Conservation (phyloP, 2,888 invertebrate genomes). For the Marasmarcha lunaedactyla region DNA sequence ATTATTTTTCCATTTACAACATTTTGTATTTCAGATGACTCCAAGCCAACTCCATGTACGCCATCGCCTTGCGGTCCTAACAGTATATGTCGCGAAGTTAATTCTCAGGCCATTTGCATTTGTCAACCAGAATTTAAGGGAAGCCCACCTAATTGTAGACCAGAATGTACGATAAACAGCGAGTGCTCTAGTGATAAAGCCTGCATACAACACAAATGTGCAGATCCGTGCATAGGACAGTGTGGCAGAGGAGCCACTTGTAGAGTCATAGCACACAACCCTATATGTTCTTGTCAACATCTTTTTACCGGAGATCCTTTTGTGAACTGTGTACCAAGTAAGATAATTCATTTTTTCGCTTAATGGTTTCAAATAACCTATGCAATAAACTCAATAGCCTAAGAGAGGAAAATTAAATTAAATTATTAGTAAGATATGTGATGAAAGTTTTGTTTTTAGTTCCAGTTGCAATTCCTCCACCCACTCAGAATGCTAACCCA, state of each 20-base stretch:
- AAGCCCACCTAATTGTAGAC: slow-evolving; percentile 82
- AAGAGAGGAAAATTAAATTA: too few relatives aligned
- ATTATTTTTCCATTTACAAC: not conserved
- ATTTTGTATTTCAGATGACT: slow-evolving; percentile 31
- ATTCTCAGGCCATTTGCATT: slow-evolving; percentile 78
- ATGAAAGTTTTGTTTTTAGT: too few relatives aligned
- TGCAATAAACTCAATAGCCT: too few relatives aligned
- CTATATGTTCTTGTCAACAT: slow-evolving; percentile 81
- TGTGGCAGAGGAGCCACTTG: slow-evolving; percentile 86
- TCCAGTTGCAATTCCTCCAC: slow-evolving; percentile 30
- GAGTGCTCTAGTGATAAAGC: slow-evolving; percentile 83
- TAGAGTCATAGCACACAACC: slow-evolving; percentile 85
- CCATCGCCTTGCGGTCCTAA: slow-evolving; percentile 87
- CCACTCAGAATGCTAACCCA: slow-evolving; percentile 56
- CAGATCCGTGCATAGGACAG: slow-evolving; percentile 82
- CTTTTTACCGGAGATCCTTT: slow-evolving; percentile 85
- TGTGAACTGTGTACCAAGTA: slow-evolving; percentile 66
- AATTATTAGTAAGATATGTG: too few relatives aligned
- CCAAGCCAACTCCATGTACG: slow-evolving; percentile 67
- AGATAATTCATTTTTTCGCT: slow-evolving; percentile 18
- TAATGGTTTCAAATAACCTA: too few relatives aligned
- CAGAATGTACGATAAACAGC: slow-evolving; percentile 84
- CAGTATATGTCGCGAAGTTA: slow-evolving; percentile 76
- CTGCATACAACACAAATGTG: slow-evolving; percentile 81
- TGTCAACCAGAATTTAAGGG: slow-evolving; percentile 80